Evolutionary conservation across 2,888 invertebrate species (phyloP).

Genomic region (Nemapogon koenigi): DNA sequence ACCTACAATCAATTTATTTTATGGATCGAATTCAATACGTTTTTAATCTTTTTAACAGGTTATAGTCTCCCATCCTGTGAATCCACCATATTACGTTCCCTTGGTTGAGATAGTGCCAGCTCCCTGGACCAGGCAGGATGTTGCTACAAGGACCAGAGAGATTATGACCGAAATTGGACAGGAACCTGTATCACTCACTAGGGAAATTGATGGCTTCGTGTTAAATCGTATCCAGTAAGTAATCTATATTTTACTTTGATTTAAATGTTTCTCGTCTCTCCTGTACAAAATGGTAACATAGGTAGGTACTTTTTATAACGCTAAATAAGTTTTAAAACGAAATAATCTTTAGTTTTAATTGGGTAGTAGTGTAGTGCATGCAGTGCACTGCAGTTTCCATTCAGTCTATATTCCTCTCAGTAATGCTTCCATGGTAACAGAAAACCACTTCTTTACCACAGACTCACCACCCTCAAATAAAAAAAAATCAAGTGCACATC

Average conservation of each 20-base stretch:
- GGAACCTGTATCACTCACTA: conserved; percentile 83
- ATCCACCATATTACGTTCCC: conserved; percentile 96
- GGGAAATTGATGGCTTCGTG: conserved; percentile 92
- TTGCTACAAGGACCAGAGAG: conserved; percentile 74
- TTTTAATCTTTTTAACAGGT: conserved; percentile 50
- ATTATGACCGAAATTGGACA: conserved; percentile 90
- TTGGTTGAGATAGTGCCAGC: conserved; percentile 94
- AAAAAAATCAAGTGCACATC: no score
- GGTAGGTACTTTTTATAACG: no score
- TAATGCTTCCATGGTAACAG: no score
- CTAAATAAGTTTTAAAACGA: no score
- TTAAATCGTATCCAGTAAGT: conserved; percentile 90
- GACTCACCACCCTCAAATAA: no score
- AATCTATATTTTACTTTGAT: conserved; percentile 1
- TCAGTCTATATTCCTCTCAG: no score
- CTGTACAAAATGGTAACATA: no score
- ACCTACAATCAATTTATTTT: not conserved
- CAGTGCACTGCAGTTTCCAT: no score
- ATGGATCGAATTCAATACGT: not conserved
- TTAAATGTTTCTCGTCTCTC: not conserved
- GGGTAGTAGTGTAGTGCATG: no score
- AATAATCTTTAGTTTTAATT: no score
- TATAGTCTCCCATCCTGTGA: conserved; percentile 92
- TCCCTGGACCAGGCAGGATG: conserved; percentile 86
- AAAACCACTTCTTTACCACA: no score